A percentile compares a stretch with the other conserved stretches of the same genome.
Evolutionary conservation across 2,888 invertebrate species (phyloP).

Genomic region (Dastarcus helophoroides): DNA sequence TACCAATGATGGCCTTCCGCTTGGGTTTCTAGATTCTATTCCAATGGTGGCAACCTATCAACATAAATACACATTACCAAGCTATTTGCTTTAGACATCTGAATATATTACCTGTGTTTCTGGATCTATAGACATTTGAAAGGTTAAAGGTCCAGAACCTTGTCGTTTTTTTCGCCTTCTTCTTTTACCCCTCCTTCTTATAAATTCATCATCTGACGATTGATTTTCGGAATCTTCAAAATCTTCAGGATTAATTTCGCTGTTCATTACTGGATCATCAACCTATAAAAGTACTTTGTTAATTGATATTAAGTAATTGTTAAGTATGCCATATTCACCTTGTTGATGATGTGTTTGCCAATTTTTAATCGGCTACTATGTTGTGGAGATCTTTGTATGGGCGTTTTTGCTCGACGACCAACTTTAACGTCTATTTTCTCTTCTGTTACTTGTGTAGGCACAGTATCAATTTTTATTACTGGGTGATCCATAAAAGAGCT

Average conservation of each 20-base stretch:
- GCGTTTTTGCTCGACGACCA: too few relatives aligned
- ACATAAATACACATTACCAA: constrained; percentile 2
- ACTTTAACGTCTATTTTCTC: too few relatives aligned
- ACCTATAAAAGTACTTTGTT: too few relatives aligned
- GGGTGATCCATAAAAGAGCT: constrained; percentile 36
- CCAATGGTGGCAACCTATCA: constrained; percentile 14
- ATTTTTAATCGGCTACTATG: too few relatives aligned
- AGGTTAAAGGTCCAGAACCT: constrained; percentile 28
- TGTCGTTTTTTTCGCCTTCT: constrained; percentile 36
- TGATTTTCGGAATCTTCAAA: too few relatives aligned
- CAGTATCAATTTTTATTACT: constrained; percentile 29
- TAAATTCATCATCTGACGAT: constrained; percentile 47
- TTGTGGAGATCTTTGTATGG: too few relatives aligned
- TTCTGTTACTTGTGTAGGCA: constrained; percentile 23
- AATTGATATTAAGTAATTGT: too few relatives aligned
- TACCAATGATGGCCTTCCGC: constrained; percentile 53
- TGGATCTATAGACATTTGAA: constrained; percentile 44
- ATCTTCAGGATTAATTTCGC: too few relatives aligned
- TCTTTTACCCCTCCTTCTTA: constrained; percentile 46
- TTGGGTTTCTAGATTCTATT: constrained; percentile 54
- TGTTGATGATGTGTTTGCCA: too few relatives aligned
- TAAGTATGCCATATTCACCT: too few relatives aligned
- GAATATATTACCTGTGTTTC: constrained; percentile 50
- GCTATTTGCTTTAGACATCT: neutral
- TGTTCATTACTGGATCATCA: too few relatives aligned